phyloP scores from a whole-genome alignment of 2,797 vertebrate genomes.

The Setipinna tenuifilis region DNA sequence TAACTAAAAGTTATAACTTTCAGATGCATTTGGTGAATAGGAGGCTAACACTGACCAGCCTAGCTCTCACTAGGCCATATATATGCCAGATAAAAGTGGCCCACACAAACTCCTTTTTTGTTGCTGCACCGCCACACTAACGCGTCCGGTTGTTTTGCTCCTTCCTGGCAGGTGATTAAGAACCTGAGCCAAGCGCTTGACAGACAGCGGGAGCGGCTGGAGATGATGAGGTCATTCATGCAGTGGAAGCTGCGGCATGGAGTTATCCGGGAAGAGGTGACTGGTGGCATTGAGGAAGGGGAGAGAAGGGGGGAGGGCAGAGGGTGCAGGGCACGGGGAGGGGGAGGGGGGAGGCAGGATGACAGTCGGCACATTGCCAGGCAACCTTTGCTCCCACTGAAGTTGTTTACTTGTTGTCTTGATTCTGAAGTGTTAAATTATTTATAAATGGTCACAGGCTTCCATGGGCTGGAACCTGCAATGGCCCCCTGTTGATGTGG shows the following conservation, averaged over 20 bases:
- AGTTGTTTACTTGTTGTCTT: slow-evolving; percentile 12
- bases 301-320: slow-evolving; percentile 60
- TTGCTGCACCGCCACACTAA: not conserved
- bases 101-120: not conserved
- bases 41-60: not conserved
- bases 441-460: not conserved
- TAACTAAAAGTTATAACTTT: not conserved
- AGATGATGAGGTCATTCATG: slow-evolving; percentile 86
- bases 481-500: not conserved
- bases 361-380: slow-evolving; percentile 28
- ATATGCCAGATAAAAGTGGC: not conserved
- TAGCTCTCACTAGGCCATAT: not conserved
- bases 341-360: slow-evolving; percentile 15
- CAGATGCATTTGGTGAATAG: not conserved
- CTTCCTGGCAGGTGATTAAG: slow-evolving; percentile 80
- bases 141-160: not conserved
- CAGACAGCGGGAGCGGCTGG: slow-evolving; percentile 85
- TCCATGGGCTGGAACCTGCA: not conserved
- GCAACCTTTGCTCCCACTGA: not conserved
- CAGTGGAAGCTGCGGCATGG: slow-evolving; percentile 84
- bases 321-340: not conserved
- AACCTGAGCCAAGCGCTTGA: slow-evolving; percentile 85
- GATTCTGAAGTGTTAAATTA: slow-evolving; percentile 14
- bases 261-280: slow-evolving; percentile 84
- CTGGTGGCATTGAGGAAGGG: slow-evolving; percentile 38